Evolutionary conservation across 2,797 vertebrate species (phyloP).

Genomic region (Onychomys arenicola): DNA sequence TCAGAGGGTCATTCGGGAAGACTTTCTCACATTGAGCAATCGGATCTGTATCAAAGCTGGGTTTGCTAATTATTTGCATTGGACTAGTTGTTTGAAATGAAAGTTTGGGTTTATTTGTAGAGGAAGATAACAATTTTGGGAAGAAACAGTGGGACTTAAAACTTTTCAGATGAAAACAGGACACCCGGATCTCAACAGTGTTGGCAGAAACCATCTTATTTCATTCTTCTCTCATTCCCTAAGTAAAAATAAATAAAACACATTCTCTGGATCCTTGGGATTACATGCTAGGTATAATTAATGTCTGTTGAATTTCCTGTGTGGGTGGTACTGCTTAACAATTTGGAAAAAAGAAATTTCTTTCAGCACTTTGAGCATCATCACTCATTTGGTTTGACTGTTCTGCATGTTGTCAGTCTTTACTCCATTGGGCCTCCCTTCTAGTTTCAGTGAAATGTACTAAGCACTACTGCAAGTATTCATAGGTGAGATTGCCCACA

Average conservation of each 20-base stretch:
- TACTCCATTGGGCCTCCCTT: background rate
- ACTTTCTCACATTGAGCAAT: constrained; percentile 46
- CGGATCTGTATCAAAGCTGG: background rate
- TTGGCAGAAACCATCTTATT: constrained; percentile 21
- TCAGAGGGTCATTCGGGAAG: constrained; percentile 43
- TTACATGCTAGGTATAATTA: constrained; percentile 69
- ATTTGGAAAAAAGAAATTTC: constrained; percentile 53
- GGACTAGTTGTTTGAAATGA: constrained; percentile 60
- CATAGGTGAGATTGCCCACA: background rate
- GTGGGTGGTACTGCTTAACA: constrained; percentile 69
- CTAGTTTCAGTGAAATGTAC: background rate
- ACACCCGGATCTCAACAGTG: constrained; percentile 44
- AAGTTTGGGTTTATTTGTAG: constrained; percentile 70
- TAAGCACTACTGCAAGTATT: background rate
- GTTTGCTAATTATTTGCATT: constrained; percentile 63
- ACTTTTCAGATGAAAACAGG: constrained; percentile 65
- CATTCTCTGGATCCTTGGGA: constrained; percentile 64
- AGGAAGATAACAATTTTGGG: constrained; percentile 67
- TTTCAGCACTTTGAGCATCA: constrained; percentile 61
- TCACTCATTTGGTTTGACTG: constrained; percentile 44
- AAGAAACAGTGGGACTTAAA: constrained; percentile 50
- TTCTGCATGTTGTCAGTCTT: background rate
- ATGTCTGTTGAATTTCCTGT: constrained; percentile 78
- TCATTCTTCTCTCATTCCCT: constrained; percentile 25
- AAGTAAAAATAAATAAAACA: constrained; percentile 70